A percentile compares a stretch with the other conserved stretches of the same genome.
Conservation (phyloP, 2,888 invertebrate genomes). For the Leptogaster cylindrica region DNA sequence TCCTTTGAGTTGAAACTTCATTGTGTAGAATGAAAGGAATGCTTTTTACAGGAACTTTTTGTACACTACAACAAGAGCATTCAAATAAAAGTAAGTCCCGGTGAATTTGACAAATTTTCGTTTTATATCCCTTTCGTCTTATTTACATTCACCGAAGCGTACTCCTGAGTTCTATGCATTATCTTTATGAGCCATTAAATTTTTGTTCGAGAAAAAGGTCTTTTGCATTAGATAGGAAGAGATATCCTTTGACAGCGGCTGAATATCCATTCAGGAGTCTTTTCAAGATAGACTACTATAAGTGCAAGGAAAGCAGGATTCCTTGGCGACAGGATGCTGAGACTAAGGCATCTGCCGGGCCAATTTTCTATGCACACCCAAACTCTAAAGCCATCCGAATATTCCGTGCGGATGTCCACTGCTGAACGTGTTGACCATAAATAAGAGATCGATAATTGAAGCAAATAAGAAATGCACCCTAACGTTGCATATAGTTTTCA, state of each 20-base stretch:
- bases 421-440: no score
- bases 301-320: constrained; percentile 15
- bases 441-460: no score
- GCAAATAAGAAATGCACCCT: no score
- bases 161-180: constrained; percentile 20
- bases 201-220: constrained; percentile 20
- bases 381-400: no score
- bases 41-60: constrained; percentile 4
- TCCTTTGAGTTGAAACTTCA: constrained; percentile 23
- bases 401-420: no score
- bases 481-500: no score
- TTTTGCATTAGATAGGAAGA: constrained; percentile 10
- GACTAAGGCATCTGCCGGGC: no score
- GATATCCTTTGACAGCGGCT: constrained; percentile 22
- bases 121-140: constrained; percentile 4
- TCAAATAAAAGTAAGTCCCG: constrained; percentile 14
- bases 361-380: no score
- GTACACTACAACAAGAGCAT: background rate
- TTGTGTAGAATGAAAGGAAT: constrained; percentile 20
- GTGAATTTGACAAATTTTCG: constrained; percentile 24
- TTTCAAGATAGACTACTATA: background rate
- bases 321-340: no score
- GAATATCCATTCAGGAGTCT: background rate
- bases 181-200: constrained; percentile 37
- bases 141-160: constrained; percentile 12